Base-by-base conservation (phyloP, 2,797 vertebrate genomes). In the Crax fasciolata region DNA sequence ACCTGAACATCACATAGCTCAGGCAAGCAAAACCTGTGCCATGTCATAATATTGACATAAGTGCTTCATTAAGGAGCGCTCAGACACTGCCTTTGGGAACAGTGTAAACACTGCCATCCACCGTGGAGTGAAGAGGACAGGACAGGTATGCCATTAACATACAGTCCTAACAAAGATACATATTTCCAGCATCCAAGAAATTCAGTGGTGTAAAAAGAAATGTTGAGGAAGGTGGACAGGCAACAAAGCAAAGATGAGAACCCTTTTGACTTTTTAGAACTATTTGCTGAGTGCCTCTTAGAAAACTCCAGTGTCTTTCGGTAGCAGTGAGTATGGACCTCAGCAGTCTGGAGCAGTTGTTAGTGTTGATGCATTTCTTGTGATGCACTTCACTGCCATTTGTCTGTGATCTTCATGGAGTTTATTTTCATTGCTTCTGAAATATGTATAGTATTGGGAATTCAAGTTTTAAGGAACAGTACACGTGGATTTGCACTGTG, bases 231-330 rank as follows among this genome's bases (percentile, higher is more conserved):
- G 44, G 16, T 51, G 38, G 49, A 35, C 6, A 25, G 61, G 83
- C 79, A 35, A 58, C 13, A 79, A 48, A 89, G 25, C 39, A 85
- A 87, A 87, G 17, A 70, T 32, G 8, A 46, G 51, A 75, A 59
- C 18, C 16, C n/a, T 92, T 83, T 35, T 73, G 38, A 83, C 59
- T 90, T 95, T 77, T 46, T 25, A 51, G 93, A 92, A 79, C 13
- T 67, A 61, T 39, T 92, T 89, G 11, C 35, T 43, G 57, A 86
- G 58, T 13, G 57, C 23, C 54, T 93, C 24, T 24, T 49, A 39
- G 13, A 74, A 79, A 95, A 62, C 30, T 73, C 51, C 19, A 20
- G 16, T 15, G 21, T 5, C 5, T 48, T 79, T 89, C 83, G 19
- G 28, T 63, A 75, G 48, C 35, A 62, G 24, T 20, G 14, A 61